phyloP scores from a whole-genome alignment of 2,888 invertebrate genomes.

The Morpho achilles region DNA sequence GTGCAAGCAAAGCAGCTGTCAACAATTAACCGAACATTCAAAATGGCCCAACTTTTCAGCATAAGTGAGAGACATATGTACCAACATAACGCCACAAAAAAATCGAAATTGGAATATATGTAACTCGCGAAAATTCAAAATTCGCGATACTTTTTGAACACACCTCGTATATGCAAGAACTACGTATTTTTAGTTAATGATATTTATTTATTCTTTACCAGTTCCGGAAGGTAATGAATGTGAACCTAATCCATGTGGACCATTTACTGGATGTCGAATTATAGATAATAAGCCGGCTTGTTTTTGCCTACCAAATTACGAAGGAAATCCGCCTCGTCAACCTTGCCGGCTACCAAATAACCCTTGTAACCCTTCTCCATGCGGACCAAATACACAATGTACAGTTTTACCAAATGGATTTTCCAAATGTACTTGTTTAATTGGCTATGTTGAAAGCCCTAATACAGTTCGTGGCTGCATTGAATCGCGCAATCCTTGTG shows the following conservation, averaged over 20 bases:
- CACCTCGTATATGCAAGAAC: too few species aligned
- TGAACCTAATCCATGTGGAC: slow-evolving; percentile 89
- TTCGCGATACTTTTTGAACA: too few species aligned
- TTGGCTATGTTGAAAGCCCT: slow-evolving; percentile 90
- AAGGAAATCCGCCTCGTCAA: slow-evolving; percentile 88
- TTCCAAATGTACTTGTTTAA: slow-evolving; percentile 91
- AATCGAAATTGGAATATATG: too few species aligned
- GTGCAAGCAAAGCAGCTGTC: too few species aligned
- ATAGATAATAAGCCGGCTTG: slow-evolving; percentile 88
- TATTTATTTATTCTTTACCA: slow-evolving; percentile 43
- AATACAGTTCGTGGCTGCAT: slow-evolving; percentile 93
- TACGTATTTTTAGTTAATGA: background rate
- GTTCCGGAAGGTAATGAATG: slow-evolving; percentile 94
- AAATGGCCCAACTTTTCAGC: too few species aligned
- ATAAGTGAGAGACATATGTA: too few species aligned
- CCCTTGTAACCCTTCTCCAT: slow-evolving; percentile 91
- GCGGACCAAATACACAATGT: slow-evolving; percentile 94
- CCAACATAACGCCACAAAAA: too few species aligned
- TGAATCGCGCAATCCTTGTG: slow-evolving; percentile 88
- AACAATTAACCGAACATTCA: too few species aligned
- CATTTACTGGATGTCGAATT: slow-evolving; percentile 89
- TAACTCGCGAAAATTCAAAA: too few species aligned
- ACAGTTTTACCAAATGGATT: slow-evolving; percentile 87
- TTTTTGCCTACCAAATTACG: slow-evolving; percentile 92
- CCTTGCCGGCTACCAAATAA: slow-evolving; percentile 86